These are phyloP conservation scores for Lepus timidus DNA, from an alignment of 2,113 vertebrate genomes.

Conservation along the genomic window DNA sequence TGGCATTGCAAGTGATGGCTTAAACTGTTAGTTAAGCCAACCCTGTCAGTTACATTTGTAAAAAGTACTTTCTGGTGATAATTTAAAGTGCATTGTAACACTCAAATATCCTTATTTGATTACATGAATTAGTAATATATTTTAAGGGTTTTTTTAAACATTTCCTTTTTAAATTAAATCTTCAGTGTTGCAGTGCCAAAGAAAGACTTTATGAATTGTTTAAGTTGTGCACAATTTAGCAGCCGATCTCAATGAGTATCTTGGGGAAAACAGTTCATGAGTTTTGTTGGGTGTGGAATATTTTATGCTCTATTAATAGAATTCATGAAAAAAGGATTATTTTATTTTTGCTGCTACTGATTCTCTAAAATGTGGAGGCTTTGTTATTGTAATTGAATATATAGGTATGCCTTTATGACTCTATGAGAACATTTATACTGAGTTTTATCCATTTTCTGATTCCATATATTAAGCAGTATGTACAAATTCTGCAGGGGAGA, in stretches of 20 bases:
- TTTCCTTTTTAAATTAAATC: constrained; percentile 46
- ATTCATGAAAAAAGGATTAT: not conserved
- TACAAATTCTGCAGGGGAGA: not conserved
- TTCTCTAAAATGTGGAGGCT: constrained; percentile 27
- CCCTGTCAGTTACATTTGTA: no score
- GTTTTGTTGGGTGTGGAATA: not conserved
- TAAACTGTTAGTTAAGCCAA: no score
- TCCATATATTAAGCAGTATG: constrained; percentile 51
- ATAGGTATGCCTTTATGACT: constrained; percentile 36
- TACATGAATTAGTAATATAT: not conserved
- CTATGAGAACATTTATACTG: constrained; percentile 43
- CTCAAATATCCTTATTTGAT: constrained; percentile 37
- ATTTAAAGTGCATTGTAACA: not conserved
- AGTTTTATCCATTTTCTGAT: constrained; percentile 19
- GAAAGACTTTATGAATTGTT: constrained; percentile 12
- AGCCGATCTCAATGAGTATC: not conserved
- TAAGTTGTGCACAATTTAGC: not conserved
- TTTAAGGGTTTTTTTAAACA: not conserved
- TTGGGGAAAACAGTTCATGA: not conserved
- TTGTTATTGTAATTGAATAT: constrained; percentile 60
- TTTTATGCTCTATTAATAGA: constrained; percentile 43
- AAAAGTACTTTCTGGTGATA: not conserved
- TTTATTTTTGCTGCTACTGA: not conserved
- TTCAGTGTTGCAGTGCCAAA: constrained; percentile 14
- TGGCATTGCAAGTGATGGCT: no score